Percentiles rank a stretch among this genome's conserved stretches.
Evolutionary conservation across 30 jellyfish, hydroid and myxozoan genomes (phyloP).

Genomic region (Cassiopea andromeda): DNA sequence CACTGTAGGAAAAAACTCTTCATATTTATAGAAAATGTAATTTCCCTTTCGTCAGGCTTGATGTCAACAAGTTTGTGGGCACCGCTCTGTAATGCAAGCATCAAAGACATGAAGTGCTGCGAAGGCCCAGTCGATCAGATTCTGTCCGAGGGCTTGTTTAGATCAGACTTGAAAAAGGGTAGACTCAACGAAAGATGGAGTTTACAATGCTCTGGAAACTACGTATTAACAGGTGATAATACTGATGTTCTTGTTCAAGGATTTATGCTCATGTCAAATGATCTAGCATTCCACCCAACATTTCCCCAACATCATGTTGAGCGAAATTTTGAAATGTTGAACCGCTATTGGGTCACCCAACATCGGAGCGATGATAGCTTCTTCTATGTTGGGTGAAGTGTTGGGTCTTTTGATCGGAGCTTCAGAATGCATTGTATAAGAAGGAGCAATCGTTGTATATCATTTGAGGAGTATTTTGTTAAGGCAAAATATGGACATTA

Average conservation of each 20-base stretch:
- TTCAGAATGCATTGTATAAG: no score
- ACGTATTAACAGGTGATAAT: conserved; percentile 83
- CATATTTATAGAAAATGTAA: neutral
- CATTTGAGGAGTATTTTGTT: no score
- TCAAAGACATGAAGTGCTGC: conserved; percentile 79
- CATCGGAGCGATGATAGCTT: no score
- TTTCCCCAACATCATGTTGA: no score
- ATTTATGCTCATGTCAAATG: no score
- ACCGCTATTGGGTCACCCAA: no score
- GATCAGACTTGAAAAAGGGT: conserved; percentile 19
- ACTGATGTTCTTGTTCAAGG: neutral
- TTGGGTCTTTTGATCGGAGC: no score
- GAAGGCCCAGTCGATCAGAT: conserved; percentile 55
- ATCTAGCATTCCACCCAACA: no score
- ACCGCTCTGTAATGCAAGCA: conserved; percentile 1
- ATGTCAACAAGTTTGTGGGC: conserved; percentile 52
- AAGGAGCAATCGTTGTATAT: no score
- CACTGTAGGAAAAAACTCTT: neutral
- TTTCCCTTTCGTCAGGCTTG: conserved; percentile 8
- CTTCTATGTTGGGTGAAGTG: no score
- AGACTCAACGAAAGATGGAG: conserved; percentile 64
- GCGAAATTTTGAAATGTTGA: no score
- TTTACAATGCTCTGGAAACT: conserved; percentile 78
- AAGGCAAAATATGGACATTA: no score
- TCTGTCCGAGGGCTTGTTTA: conserved; percentile 67